Evolutionary conservation across 2,797 vertebrate genomes (phyloP).

Genomic region (Urosaurus nigricauda): DNA sequence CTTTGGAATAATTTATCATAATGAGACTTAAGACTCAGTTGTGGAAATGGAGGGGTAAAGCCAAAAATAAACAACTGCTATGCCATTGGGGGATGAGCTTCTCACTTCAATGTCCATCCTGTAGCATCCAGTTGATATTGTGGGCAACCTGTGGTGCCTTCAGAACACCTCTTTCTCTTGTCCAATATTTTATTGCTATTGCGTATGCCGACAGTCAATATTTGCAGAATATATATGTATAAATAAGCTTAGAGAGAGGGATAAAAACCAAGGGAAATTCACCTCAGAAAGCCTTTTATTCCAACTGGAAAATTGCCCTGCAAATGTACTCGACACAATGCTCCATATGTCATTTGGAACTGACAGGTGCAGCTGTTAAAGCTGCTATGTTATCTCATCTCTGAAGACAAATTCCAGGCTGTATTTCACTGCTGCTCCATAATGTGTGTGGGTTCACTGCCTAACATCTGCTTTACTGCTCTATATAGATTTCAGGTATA

Average conservation of each 20-base stretch:
- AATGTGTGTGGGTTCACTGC: slow-evolving; percentile 68
- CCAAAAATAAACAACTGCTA: not conserved
- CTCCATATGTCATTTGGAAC: slow-evolving; percentile 78
- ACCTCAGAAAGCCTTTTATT: slow-evolving; percentile 76
- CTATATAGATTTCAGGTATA: slow-evolving; percentile 72
- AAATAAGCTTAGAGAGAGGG: slow-evolving; percentile 75
- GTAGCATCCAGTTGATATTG: slow-evolving; percentile 48
- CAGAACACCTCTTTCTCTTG: slow-evolving; percentile 67
- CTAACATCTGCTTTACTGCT: slow-evolving; percentile 71
- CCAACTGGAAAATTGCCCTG: slow-evolving; percentile 78
- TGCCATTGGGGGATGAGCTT: not conserved
- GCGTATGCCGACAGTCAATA: slow-evolving; percentile 73
- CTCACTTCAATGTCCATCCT: not conserved
- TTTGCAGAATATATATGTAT: slow-evolving; percentile 77
- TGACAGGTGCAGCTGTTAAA: slow-evolving; percentile 81
- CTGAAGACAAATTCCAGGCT: slow-evolving; percentile 79
- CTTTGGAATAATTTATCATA: not conserved
- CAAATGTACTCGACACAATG: slow-evolving; percentile 78
- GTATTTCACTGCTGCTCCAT: slow-evolving; percentile 75
- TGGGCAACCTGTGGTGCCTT: slow-evolving; percentile 64
- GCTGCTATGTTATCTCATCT: slow-evolving; percentile 80
- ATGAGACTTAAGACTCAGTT: not conserved
- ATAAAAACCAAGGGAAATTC: slow-evolving; percentile 75
- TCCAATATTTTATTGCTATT: slow-evolving; percentile 72
- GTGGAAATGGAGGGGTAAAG: not conserved